Evolutionary conservation across 2,113 vertebrate species (phyloP).

Genomic region (Eulacestoma nigropectus): DNA sequence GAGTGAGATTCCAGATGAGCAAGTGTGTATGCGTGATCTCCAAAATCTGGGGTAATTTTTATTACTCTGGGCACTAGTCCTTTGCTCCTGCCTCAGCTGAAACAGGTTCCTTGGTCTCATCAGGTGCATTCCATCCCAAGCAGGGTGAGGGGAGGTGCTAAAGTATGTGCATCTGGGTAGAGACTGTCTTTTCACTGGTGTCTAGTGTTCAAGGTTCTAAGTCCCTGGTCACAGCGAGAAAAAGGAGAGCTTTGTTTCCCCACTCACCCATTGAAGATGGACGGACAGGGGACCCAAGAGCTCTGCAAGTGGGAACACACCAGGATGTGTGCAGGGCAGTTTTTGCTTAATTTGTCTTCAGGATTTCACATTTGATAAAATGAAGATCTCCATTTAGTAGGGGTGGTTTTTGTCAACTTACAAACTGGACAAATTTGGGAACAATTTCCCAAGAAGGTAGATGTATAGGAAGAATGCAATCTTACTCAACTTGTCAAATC

Average conservation of each 20-base stretch:
- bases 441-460: neutral
- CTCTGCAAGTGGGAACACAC: neutral
- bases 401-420: neutral
- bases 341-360: neutral
- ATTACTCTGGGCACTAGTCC: neutral
- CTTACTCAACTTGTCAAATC: neutral
- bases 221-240: rapidly evolving
- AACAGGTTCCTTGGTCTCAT: neutral
- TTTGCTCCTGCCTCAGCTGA: neutral
- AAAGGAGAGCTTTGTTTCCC: neutral
- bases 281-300: neutral
- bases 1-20: neutral
- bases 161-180: rapidly evolving
- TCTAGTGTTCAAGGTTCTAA: neutral
- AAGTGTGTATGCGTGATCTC: neutral
- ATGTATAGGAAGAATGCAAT: neutral
- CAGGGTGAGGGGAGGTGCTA: neutral
- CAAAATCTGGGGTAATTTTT: neutral
- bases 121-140: neutral
- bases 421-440: neutral
- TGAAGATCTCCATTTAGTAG: neutral
- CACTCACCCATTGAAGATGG: neutral
- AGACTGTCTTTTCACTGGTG: rapidly evolving
- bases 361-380: neutral
- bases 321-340: rapidly evolving